phyloP scores from a whole-genome alignment of 2,888 invertebrate species.

The Troides helena region DNA sequence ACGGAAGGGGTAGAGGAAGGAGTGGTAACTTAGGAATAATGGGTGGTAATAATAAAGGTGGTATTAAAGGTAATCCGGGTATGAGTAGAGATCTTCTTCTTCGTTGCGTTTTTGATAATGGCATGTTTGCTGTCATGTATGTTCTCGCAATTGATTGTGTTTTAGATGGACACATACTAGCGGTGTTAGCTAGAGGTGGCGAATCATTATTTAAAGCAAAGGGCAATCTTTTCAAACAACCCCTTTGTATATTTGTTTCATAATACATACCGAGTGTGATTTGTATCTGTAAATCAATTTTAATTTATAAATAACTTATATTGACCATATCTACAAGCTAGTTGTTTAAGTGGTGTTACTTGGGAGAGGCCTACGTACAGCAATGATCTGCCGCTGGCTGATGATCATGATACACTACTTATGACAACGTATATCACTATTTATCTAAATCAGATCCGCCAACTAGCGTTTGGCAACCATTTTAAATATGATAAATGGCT shows the following conservation, averaged over 20 bases:
- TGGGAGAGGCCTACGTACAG: no score
- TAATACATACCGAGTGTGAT: slow-evolving; percentile 6
- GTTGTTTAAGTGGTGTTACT: no score
- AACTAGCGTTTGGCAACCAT: no score
- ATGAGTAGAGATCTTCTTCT: slow-evolving; percentile 22
- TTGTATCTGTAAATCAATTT: slow-evolving; percentile 22
- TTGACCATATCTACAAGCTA: not conserved
- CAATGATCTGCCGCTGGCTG: no score
- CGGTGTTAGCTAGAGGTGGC: not conserved
- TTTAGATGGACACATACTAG: slow-evolving; percentile 5
- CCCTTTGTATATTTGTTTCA: slow-evolving; percentile 2
- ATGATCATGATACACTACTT: no score
- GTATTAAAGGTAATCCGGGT: slow-evolving; percentile 21
- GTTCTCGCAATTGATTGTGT: not conserved
- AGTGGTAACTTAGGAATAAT: slow-evolving; percentile 15
- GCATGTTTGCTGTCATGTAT: not conserved
- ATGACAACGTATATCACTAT: no score
- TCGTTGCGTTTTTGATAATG: not conserved
- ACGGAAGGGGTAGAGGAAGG: slow-evolving; percentile 16
- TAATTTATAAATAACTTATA: not conserved
- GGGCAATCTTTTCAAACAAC: slow-evolving; percentile 21
- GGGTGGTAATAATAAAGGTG: slow-evolving; percentile 20
- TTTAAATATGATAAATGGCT: no score
- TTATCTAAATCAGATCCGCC: no score
- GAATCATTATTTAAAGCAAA: slow-evolving; percentile 6